These are phyloP conservation scores for Drosophila bipectinata DNA, from an alignment of 1,140 invertebrate species.

Conservation along the genomic window DNA sequence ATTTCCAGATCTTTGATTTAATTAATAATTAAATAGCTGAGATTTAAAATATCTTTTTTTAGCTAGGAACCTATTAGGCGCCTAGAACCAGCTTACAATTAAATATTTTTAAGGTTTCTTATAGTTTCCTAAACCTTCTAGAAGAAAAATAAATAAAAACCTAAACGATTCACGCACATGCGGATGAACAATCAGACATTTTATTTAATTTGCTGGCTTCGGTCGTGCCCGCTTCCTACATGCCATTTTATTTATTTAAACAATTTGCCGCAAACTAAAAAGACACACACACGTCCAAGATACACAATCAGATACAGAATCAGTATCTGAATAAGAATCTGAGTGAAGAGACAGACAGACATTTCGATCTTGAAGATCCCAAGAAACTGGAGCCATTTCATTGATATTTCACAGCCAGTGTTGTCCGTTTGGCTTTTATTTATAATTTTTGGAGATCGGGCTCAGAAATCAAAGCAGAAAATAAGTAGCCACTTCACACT, in stretches of 20 bases:
- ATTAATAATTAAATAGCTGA: too few relatives aligned
- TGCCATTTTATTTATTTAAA: constrained; percentile 76
- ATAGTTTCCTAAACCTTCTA: too few relatives aligned
- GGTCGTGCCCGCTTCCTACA: constrained; percentile 48
- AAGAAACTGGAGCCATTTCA: constrained; percentile 45
- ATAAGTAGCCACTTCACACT: constrained; percentile 26
- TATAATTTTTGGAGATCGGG: neutral
- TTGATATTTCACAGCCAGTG: constrained; percentile 45
- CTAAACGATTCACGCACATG: constrained; percentile 3
- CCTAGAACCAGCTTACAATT: too few relatives aligned
- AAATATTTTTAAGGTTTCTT: too few relatives aligned
- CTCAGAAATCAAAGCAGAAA: constrained; percentile 8
- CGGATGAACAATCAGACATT: constrained; percentile 1
- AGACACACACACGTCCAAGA: constrained; percentile 22
- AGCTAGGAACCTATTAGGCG: too few relatives aligned
- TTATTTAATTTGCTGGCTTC: constrained; percentile 32
- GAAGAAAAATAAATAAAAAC: neutral
- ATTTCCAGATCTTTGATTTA: too few relatives aligned
- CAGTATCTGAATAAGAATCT: constrained; percentile 8
- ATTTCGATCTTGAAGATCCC: constrained; percentile 3
- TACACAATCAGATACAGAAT: neutral
- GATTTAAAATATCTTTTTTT: too few relatives aligned
- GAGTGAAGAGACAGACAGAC: neutral
- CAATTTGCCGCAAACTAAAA: constrained; percentile 69
- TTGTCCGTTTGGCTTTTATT: constrained; percentile 1